Conservation (phyloP, 1,140 invertebrate species). For the Ostrea denselamellosa region DNA sequence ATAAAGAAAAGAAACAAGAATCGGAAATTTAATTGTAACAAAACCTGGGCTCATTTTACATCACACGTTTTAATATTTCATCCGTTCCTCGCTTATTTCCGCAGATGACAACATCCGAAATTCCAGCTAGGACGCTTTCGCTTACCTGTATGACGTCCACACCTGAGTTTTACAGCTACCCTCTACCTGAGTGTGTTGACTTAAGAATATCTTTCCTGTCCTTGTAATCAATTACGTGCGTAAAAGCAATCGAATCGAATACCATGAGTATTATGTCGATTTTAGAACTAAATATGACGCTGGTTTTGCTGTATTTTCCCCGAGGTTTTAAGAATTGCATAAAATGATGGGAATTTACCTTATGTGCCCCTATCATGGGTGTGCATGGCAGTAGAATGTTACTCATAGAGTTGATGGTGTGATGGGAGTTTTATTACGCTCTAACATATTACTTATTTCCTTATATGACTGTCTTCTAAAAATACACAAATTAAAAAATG, state of each 20-base stretch:
- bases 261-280: not conserved
- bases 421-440: not conserved
- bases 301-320: not conserved
- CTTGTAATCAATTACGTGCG: conserved; percentile 22
- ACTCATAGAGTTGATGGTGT: not conserved
- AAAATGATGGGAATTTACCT: conserved; percentile 15
- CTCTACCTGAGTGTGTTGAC: conserved; percentile 1
- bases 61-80: not conserved
- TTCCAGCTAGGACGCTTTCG: not conserved
- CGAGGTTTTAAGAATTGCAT: not conserved
- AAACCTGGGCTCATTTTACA: conserved; percentile 25
- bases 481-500: too few species aligned
- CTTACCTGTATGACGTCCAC: not conserved
- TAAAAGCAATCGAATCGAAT: conserved; percentile 25
- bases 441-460: not conserved
- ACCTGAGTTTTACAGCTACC: not conserved
- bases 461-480: not conserved
- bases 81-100: not conserved
- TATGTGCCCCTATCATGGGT: not conserved
- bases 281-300: not conserved
- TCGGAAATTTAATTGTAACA: conserved; percentile 18
- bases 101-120: conserved; percentile 8
- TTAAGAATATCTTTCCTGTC: not conserved
- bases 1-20: not conserved
- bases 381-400: not conserved